Evolutionary conservation across 2,888 invertebrate species (phyloP), one percentile per base, ranked within the genome.

Genomic region (Margaritifera margaritifera): DNA sequence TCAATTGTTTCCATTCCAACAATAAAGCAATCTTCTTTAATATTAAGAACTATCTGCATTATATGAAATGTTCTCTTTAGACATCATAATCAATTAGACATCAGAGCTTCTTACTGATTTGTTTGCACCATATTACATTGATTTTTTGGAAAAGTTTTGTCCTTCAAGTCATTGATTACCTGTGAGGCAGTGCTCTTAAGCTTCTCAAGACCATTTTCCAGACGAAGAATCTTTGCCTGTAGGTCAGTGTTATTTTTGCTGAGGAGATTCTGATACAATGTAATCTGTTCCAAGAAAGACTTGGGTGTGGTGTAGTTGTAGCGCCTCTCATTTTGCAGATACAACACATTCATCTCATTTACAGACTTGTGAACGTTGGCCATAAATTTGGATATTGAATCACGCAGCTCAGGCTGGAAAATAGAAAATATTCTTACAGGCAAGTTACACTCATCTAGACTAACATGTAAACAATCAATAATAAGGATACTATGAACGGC

Each of bases 261-360:
- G 15, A 98, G 92, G 25, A 98, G 91, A 89, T 96, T 97, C 2
- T 94, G 93, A 88, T 98, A 98, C 58, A 98, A 91, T 84, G 95
- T 95, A 71, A 98, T 98, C 91, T 97, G 97, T 88, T 98, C 98
- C 65, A 98, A 91, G 91, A 96, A 98, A 76, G 96, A 97, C 90
- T 98, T 98, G 0, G 98, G 98, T 8, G 98, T 98, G 0, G 98
- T 98, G 88, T 98, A 98, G 90, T 98, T 98, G 89, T 96, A 98
- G 61, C 98, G 93, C 61, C 96, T 92, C 87, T 98, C 98, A 86
- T 96, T 97, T 71, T 94, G 93, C 66, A 98, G 91, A 88, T 96
- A 98, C 19, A 94, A 91, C 80, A 94, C 94, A 19, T 97, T 97
- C 86, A 95, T 95, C 57, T 94, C 92, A 88, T 97, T 98, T 0